A percentile compares a stretch with the other conserved stretches of the same genome.
phyloP scores from a whole-genome alignment of 1,140 invertebrate genomes.

The Doryteuthis pealeii region DNA sequence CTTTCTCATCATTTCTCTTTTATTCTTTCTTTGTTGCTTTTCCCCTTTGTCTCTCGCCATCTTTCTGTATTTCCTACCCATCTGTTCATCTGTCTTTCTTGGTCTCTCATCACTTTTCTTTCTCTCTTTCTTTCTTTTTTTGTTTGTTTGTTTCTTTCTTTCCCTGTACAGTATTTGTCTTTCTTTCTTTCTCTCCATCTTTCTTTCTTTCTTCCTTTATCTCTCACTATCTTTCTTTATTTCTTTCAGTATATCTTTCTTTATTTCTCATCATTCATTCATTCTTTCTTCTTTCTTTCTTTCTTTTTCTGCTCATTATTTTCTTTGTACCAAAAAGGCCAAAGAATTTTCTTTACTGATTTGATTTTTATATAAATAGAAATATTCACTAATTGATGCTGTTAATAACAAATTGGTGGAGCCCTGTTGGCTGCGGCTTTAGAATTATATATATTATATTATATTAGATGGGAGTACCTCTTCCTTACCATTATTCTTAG shows the following conservation, averaged over 20 bases:
- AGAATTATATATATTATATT: too few species aligned
- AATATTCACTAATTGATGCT: too few species aligned
- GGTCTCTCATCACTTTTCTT: too few species aligned
- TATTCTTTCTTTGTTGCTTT: neutral
- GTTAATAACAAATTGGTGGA: too few species aligned
- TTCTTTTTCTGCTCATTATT: neutral
- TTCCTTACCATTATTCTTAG: too few species aligned
- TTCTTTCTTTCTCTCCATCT: neutral
- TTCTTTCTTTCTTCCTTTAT: neutral
- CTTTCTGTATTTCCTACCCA: neutral
- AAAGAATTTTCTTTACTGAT: too few species aligned
- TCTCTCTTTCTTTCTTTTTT: neutral
- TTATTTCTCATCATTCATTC: neutral
- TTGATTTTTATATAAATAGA: too few species aligned
- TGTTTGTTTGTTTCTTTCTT: neutral
- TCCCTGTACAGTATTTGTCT: neutral
- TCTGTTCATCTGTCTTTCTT: neutral
- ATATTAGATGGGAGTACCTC: too few species aligned
- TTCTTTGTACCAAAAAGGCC: too few species aligned
- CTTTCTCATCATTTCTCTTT: too few species aligned
- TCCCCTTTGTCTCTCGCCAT: neutral
- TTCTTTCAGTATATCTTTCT: neutral
- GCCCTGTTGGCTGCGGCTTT: too few species aligned
- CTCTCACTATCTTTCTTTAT: neutral
- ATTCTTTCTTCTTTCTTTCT: neutral